Conservation (phyloP, 1,140 invertebrate genomes). For the Drosophila micromelanica region DNA sequence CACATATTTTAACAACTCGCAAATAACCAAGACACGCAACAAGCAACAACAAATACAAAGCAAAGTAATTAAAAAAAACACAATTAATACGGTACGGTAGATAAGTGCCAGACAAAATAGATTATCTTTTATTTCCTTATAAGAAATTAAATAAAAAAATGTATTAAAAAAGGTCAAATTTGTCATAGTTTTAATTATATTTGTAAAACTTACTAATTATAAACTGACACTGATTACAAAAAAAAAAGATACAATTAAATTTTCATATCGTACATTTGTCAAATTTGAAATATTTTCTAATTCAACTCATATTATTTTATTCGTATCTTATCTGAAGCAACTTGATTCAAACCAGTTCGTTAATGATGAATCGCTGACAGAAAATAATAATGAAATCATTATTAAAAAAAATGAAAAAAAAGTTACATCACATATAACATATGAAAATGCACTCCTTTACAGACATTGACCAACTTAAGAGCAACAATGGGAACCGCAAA, state of each 20-base stretch:
- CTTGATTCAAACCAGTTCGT: conserved; percentile 4
- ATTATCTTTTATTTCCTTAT: too few relatives aligned
- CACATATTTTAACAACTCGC: conserved; percentile 48
- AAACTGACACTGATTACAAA: too few relatives aligned
- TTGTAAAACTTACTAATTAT: too few relatives aligned
- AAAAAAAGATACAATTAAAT: too few relatives aligned
- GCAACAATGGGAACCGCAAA: conserved; percentile 18
- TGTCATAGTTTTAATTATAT: too few relatives aligned
- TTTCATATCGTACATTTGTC: too few relatives aligned
- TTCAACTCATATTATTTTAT: background rate
- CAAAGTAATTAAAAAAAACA: background rate
- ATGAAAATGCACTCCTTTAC: background rate
- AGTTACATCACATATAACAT: too few relatives aligned
- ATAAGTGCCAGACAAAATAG: too few relatives aligned
- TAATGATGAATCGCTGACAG: background rate
- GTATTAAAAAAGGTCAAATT: too few relatives aligned
- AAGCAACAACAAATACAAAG: conserved; percentile 1
- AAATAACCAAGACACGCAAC: conserved; percentile 54
- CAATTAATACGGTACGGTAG: background rate
- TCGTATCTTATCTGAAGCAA: background rate
- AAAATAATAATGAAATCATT: background rate
- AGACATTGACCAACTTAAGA: conserved; percentile 6
- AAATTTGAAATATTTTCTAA: too few relatives aligned
- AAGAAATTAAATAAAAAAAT: too few relatives aligned
- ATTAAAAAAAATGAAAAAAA: background rate